These are phyloP conservation scores for Phasianus colchicus DNA, from an alignment of 2,113 vertebrate species.

Conservation along the genomic window DNA sequence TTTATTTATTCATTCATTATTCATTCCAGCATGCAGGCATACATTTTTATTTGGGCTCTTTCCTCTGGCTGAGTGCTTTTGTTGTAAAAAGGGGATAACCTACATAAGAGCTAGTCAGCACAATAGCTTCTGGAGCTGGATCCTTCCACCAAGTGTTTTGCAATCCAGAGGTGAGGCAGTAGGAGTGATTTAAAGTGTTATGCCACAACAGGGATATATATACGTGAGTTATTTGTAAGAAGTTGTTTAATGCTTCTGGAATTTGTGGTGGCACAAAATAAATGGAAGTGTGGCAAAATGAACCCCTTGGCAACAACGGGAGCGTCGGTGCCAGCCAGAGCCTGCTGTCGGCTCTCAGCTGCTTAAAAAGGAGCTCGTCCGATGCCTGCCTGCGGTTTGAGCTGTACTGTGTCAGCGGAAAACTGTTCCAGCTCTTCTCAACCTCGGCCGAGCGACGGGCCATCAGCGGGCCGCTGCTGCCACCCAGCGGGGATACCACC, in stretches of 20 bases:
- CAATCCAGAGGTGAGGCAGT: rapidly evolving
- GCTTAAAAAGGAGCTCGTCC: too few species aligned
- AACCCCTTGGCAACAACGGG: rapidly evolving
- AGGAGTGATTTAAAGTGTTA: background rate
- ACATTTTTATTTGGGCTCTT: rapidly evolving
- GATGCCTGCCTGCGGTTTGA: background rate
- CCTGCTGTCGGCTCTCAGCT: background rate
- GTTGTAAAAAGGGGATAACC: background rate
- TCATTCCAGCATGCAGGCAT: background rate
- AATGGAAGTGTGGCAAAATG: rapidly evolving
- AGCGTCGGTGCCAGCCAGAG: rapidly evolving
- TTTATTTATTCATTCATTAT: background rate
- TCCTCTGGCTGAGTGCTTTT: rapidly evolving
- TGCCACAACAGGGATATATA: rapidly evolving
- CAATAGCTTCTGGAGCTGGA: background rate
- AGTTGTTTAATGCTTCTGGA: background rate
- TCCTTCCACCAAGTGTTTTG: rapidly evolving
- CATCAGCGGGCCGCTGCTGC: background rate
- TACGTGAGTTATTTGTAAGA: rapidly evolving
- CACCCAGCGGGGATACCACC: background rate
- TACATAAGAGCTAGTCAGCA: rapidly evolving
- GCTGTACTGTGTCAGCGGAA: background rate
- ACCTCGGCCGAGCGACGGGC: too few species aligned
- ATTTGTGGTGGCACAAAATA: background rate
- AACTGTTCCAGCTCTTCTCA: background rate